Percentiles rank a stretch among this genome's conserved stretches.
Evolutionary conservation across 2,113 vertebrate species (phyloP).

Genomic region (Parus major): DNA sequence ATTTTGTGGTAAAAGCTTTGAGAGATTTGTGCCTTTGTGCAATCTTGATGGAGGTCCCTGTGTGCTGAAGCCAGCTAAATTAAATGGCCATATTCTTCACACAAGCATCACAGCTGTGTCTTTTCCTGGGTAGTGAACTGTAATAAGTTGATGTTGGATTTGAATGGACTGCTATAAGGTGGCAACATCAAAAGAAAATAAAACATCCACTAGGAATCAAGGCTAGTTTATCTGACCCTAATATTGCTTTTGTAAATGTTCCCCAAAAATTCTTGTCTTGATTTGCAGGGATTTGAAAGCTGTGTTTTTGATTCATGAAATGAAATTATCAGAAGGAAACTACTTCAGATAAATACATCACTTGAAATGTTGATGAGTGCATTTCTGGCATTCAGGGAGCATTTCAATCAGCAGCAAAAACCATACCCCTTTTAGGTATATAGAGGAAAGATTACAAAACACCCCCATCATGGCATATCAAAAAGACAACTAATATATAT

Average conservation of each 20-base stretch:
- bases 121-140: neutral
- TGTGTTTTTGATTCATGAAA: slow-evolving; percentile 48
- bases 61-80: slow-evolving; percentile 30
- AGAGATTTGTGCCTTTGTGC: slow-evolving; percentile 1
- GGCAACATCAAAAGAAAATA: neutral
- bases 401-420: slow-evolving; percentile 46
- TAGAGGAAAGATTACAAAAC: neutral
- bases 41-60: neutral
- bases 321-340: slow-evolving; percentile 55
- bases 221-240: neutral
- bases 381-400: slow-evolving; percentile 26
- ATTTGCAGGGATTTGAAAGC: neutral
- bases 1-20: slow-evolving; percentile 39
- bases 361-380: slow-evolving; percentile 52
- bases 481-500: neutral
- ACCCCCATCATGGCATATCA: neutral
- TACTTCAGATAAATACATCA: slow-evolving; percentile 51
- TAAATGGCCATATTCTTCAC: neutral
- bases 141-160: neutral
- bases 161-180: neutral
- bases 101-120: neutral
- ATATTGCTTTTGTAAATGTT: neutral
- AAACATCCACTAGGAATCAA: neutral
- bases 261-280: neutral
- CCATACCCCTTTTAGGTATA: neutral